These are phyloP conservation scores for Petaurus breviceps DNA, from an alignment of 2,113 vertebrate genomes.

Conservation along the genomic window DNA sequence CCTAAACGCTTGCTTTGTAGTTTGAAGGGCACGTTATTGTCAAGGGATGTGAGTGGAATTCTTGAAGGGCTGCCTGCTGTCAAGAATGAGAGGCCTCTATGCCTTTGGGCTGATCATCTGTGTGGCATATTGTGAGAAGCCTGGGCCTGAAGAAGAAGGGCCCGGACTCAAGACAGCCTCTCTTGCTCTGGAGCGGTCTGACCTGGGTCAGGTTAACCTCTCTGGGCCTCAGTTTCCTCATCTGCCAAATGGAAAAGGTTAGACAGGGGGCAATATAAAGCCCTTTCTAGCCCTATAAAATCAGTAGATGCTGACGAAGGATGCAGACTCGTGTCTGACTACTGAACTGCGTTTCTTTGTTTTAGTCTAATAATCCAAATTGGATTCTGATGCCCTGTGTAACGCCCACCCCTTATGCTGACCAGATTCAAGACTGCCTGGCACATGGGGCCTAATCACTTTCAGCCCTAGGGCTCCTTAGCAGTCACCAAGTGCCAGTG, in stretches of 20 bases:
- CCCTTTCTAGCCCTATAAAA: background rate
- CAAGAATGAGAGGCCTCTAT: background rate
- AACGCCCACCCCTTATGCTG: slow-evolving; percentile 67
- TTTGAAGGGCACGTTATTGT: background rate
- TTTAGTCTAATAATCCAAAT: slow-evolving; percentile 70
- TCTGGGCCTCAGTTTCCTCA: background rate
- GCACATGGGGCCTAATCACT: slow-evolving; percentile 56
- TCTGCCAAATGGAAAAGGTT: background rate
- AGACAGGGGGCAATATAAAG: background rate
- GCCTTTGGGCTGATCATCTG: background rate
- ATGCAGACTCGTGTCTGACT: background rate
- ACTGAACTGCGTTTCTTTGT: slow-evolving; percentile 64
- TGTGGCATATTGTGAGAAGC: background rate
- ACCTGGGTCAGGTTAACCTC: background rate
- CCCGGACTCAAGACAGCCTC: too few species aligned
- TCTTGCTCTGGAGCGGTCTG: background rate
- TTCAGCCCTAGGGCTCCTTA: slow-evolving; percentile 17
- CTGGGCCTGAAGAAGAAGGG: background rate
- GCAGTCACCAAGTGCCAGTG: slow-evolving; percentile 41
- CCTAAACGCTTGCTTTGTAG: background rate
- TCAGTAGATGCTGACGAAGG: background rate
- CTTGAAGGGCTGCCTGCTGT: background rate
- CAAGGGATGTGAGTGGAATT: background rate
- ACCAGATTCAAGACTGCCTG: slow-evolving; percentile 39
- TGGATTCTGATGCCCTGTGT: slow-evolving; percentile 67